A percentile compares a stretch with the other conserved stretches of the same genome.
phyloP scores from a whole-genome alignment of 53 echinoderm and acorn worm genomes.

The Luidia sarsii region DNA sequence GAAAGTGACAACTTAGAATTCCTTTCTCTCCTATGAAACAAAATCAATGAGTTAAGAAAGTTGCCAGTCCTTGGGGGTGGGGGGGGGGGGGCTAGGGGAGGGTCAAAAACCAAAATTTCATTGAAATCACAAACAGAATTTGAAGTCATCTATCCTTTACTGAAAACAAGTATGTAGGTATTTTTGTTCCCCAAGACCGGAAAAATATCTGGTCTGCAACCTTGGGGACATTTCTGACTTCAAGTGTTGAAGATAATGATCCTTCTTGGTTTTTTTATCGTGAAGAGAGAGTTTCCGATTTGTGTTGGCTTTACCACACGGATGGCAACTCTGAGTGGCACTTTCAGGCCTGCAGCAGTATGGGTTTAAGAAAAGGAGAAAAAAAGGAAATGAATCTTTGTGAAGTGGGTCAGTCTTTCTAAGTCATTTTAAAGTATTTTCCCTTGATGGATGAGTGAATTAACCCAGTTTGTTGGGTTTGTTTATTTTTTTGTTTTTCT shows the following conservation, averaged over 20 bases:
- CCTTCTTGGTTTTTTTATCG: not conserved
- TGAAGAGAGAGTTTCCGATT: constrained; percentile 44
- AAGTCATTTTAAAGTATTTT: not conserved
- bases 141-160: not conserved
- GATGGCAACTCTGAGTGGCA: not conserved
- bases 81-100: too few species aligned
- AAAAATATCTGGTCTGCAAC: constrained; percentile 7
- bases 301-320: constrained; percentile 50
- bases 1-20: too few species aligned
- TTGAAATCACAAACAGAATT: too few species aligned
- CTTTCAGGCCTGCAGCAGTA: not conserved
- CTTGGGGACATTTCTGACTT: not conserved
- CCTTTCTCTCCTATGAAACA: too few species aligned
- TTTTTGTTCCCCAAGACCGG: not conserved
- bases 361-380: not conserved
- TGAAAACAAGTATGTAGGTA: constrained; percentile 16
- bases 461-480: too few species aligned
- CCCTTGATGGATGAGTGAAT: constrained; percentile 25
- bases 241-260: not conserved
- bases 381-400: not conserved
- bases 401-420: constrained; percentile 24
- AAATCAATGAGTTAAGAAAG: too few species aligned
- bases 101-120: too few species aligned
- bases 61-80: too few species aligned
- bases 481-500: not conserved